A percentile compares a stretch with the other conserved stretches of the same genome.
Conservation (phyloP, 2,797 vertebrate species). For the Sciurus carolinensis region DNA sequence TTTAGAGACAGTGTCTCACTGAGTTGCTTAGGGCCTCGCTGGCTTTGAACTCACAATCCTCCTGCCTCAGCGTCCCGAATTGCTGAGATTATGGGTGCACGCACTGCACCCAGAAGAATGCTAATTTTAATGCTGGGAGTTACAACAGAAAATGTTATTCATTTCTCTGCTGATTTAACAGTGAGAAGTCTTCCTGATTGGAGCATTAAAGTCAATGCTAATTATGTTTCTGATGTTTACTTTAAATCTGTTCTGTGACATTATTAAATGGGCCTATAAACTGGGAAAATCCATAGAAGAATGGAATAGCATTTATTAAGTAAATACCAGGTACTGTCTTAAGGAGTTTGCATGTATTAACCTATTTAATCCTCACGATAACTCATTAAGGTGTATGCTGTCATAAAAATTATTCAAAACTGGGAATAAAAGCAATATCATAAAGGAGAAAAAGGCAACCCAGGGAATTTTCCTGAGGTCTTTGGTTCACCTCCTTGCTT, state of each 20-base stretch:
- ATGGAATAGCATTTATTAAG: constrained; percentile 36
- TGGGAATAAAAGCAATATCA: neutral
- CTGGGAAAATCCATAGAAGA: neutral
- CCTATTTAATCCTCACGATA: neutral
- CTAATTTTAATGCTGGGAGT: too few relatives aligned
- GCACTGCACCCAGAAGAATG: too few relatives aligned
- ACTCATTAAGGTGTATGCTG: neutral
- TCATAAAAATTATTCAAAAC: constrained; percentile 11
- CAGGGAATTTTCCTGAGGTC: neutral
- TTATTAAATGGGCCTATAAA: constrained; percentile 25
- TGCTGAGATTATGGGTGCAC: too few relatives aligned
- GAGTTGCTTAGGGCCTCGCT: too few relatives aligned
- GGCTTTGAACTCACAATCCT: too few relatives aligned
- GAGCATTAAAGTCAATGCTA: too few relatives aligned
- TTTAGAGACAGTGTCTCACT: too few relatives aligned
- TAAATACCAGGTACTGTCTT: neutral
- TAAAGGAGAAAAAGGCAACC: neutral
- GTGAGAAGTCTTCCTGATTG: too few relatives aligned
- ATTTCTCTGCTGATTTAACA: too few relatives aligned
- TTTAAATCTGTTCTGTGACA: neutral
- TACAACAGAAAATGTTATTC: too few relatives aligned
- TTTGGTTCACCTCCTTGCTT: constrained; percentile 4
- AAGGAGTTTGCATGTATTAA: neutral
- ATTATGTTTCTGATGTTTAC: neutral
- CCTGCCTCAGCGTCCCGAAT: too few relatives aligned